A percentile compares a stretch with the other conserved stretches of the same genome.
Evolutionary conservation across 2,797 vertebrate genomes (phyloP).

Genomic region (Tamandua tetradactyla): DNA sequence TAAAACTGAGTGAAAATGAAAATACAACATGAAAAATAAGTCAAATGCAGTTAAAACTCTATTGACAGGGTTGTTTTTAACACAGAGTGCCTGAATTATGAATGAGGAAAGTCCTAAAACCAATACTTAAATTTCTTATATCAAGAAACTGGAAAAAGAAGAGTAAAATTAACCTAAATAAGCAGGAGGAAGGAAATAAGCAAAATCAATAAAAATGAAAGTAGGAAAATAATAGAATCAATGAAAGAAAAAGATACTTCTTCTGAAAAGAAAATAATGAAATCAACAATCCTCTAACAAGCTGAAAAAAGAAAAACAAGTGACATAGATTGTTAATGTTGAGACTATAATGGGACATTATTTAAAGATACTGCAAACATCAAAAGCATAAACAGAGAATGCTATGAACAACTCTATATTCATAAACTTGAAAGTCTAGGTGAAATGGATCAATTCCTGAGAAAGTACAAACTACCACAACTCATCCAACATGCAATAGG

Average conservation of each 20-base stretch:
- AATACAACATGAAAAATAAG: neutral
- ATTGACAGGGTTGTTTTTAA: no score
- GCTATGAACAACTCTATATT: no score
- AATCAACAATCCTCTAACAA: no score
- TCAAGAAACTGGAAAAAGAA: neutral
- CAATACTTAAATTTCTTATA: neutral
- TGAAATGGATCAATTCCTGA: neutral
- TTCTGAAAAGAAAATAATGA: no score
- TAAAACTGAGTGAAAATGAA: neutral
- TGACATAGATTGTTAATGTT: no score
- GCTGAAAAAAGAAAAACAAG: no score
- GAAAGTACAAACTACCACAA: neutral
- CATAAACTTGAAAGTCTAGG: neutral
- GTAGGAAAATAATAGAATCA: neutral
- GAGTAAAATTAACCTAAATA: neutral
- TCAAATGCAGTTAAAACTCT: neutral
- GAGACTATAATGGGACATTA: no score
- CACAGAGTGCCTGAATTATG: neutral
- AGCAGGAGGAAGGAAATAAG: neutral
- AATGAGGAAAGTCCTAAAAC: neutral
- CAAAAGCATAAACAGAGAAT: no score
- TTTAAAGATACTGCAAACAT: no score
- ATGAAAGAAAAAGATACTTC: neutral
- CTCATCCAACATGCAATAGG: neutral
- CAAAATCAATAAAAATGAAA: neutral